A percentile compares a stretch with the other conserved stretches of the same genome.
Evolutionary conservation across 2,113 vertebrate species (phyloP).

Genomic region (Condylura cristata): DNA sequence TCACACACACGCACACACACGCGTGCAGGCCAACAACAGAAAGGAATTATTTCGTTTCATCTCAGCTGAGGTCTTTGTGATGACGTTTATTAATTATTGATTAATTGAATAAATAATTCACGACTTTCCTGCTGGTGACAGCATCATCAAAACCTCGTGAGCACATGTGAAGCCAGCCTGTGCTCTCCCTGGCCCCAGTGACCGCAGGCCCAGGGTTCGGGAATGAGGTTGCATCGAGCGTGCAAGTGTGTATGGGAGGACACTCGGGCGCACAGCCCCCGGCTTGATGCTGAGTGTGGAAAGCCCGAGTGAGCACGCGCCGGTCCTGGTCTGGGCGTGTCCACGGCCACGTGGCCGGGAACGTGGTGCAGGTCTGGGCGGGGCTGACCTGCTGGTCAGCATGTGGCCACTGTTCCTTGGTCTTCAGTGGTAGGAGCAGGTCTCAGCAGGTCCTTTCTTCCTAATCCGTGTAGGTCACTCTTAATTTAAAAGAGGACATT

Average conservation of each 20-base stretch:
- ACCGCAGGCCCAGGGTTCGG: background rate
- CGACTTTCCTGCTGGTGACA: conserved; percentile 42
- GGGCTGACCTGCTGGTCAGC: background rate
- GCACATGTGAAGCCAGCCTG: background rate
- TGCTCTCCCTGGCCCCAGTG: background rate
- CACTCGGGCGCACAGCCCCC: background rate
- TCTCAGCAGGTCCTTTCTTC: background rate
- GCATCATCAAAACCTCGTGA: conserved; percentile 37
- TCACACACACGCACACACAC: background rate
- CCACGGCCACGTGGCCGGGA: too few relatives aligned
- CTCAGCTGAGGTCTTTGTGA: conserved; percentile 41
- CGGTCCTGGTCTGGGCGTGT: background rate
- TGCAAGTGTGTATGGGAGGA: background rate
- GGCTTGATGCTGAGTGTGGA: background rate
- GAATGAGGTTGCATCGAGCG: background rate
- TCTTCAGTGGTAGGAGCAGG: conserved; percentile 62
- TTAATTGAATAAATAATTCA: conserved; percentile 77
- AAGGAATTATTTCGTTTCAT: background rate
- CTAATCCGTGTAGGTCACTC: background rate
- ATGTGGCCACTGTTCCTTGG: background rate
- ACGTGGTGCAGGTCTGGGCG: too few relatives aligned
- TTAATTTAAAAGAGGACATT: background rate
- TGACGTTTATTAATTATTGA: conserved; percentile 82
- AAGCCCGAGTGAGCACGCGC: background rate
- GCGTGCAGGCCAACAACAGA: rapidly evolving